These are phyloP conservation scores for Ceramica pisi DNA, from an alignment of 2,888 invertebrate species.

Conservation along the genomic window DNA sequence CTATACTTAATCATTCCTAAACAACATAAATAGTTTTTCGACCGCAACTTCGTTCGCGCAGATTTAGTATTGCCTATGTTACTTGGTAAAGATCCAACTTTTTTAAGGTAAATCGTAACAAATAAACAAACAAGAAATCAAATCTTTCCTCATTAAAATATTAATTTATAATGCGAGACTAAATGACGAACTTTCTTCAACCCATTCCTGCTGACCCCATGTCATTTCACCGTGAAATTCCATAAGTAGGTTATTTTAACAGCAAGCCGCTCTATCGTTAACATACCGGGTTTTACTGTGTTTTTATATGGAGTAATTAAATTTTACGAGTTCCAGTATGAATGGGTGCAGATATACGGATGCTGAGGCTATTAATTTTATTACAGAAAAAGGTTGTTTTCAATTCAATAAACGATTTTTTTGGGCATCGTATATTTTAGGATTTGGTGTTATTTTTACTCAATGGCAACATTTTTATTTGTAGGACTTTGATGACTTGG, in stretches of 20 bases:
- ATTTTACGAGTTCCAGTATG: constrained; percentile 60
- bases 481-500: too few species aligned
- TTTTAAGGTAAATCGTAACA: too few species aligned
- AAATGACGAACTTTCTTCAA: background rate
- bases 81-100: too few species aligned
- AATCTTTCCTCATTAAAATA: too few species aligned
- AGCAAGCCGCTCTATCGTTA: constrained; percentile 31
- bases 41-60: too few species aligned
- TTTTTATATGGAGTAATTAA: constrained; percentile 65
- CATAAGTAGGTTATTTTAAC: constrained; percentile 47
- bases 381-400: constrained; percentile 53
- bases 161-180: too few species aligned
- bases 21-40: too few species aligned
- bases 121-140: too few species aligned
- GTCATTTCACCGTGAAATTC: constrained; percentile 10
- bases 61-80: too few species aligned
- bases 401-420: constrained; percentile 47
- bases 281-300: constrained; percentile 51
- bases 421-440: constrained; percentile 2
- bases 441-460: constrained; percentile 4
- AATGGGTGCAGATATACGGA: constrained; percentile 49
- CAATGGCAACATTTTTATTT: too few species aligned
- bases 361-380: constrained; percentile 57
- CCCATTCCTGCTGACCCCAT: background rate
- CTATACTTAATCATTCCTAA: too few species aligned